These are phyloP conservation scores for Spheniscus humboldti DNA, from an alignment of 2,797 vertebrate species.

Conservation along the genomic window DNA sequence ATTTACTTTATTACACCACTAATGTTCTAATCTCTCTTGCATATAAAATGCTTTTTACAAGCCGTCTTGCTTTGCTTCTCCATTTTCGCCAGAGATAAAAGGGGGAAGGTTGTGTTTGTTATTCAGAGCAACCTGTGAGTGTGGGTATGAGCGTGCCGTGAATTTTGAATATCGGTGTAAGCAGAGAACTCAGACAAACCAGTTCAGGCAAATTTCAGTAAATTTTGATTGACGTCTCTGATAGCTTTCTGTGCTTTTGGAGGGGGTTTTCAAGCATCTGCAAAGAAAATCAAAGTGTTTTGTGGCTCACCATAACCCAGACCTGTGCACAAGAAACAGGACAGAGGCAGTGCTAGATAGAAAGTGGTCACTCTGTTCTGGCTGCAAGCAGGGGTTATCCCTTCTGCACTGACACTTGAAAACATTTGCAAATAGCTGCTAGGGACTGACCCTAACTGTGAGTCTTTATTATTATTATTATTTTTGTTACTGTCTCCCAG, in stretches of 20 bases:
- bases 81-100: neutral
- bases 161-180: neutral
- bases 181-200: neutral
- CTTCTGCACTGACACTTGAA: neutral
- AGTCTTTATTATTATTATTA: conserved; percentile 16
- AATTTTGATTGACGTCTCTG: neutral
- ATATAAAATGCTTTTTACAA: conserved; percentile 45
- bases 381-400: neutral
- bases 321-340: neutral
- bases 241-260: neutral
- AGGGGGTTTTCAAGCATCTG: neutral
- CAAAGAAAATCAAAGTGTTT: neutral
- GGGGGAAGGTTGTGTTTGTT: neutral
- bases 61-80: neutral
- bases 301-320: neutral
- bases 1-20: conserved; percentile 72
- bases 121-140: conserved; percentile 1
- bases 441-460: neutral
- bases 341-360: neutral
- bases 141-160: neutral
- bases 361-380: neutral
- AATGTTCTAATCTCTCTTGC: conserved; percentile 70
- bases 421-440: neutral
- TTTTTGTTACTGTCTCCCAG: conserved; percentile 41
- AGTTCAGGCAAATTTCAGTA: conserved; percentile 18